A percentile compares a stretch with the other conserved stretches of the same genome.
phyloP scores from a whole-genome alignment of 2,797 vertebrate species.

The Sebastes minor region DNA sequence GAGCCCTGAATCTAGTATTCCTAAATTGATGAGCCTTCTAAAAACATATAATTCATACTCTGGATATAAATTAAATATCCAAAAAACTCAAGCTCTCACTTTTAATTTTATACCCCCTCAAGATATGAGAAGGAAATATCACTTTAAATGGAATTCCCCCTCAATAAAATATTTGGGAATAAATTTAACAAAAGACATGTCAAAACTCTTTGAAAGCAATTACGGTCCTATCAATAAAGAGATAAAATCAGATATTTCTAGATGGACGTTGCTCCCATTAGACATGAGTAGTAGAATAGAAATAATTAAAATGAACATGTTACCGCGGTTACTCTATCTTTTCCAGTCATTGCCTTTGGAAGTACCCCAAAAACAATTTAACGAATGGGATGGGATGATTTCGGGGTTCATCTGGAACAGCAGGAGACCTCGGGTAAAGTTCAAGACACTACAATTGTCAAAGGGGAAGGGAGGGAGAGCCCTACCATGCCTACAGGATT shows the following conservation, averaged over 20 bases:
- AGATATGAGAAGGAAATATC: background rate
- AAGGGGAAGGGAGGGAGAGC: background rate
- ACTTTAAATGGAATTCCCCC: background rate
- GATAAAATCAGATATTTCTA: background rate
- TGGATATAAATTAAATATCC: background rate
- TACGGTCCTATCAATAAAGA: background rate
- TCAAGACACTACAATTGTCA: background rate
- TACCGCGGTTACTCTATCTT: background rate
- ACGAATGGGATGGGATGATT: background rate
- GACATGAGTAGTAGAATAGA: background rate
- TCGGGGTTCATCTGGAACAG: background rate
- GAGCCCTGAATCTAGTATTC: background rate
- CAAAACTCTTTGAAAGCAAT: background rate
- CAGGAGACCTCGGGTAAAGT: background rate
- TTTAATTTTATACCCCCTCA: background rate
- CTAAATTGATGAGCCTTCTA: background rate
- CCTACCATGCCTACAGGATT: background rate
- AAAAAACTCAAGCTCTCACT: background rate
- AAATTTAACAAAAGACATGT: background rate
- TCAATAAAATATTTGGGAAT: background rate
- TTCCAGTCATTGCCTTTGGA: background rate
- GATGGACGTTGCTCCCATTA: background rate
- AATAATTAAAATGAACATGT: background rate
- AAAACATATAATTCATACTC: background rate
- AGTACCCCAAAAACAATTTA: background rate